Percentiles rank a stretch among this genome's conserved stretches.
Evolutionary conservation across 1,140 invertebrate species (phyloP).

Genomic region (Gryllus bimaculatus): DNA sequence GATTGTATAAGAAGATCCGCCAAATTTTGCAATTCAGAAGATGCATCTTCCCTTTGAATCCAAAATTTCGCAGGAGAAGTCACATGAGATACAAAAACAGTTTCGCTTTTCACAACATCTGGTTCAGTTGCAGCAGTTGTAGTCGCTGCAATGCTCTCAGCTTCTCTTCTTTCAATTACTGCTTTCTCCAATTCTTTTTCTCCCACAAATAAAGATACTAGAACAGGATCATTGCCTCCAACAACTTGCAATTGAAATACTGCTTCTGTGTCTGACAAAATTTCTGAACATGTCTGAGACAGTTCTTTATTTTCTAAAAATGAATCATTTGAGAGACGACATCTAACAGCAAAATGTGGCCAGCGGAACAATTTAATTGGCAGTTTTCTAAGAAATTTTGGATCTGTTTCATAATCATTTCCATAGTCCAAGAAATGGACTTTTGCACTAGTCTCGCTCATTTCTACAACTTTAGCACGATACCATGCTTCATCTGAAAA

Average conservation of each 20-base stretch:
- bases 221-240: not conserved
- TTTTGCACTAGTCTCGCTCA: slow-evolving; percentile 55
- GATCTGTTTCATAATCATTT: slow-evolving; percentile 59
- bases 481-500: slow-evolving; percentile 77
- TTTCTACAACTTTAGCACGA: slow-evolving; percentile 65
- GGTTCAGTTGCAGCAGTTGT: not conserved
- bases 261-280: slow-evolving; percentile 1
- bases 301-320: not conserved
- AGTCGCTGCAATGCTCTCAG: not conserved
- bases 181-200: not conserved
- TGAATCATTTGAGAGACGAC: not conserved
- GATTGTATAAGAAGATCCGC: slow-evolving; percentile 29
- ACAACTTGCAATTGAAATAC: not conserved
- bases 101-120: not conserved
- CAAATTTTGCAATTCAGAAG: slow-evolving; percentile 10
- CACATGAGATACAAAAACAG: slow-evolving; percentile 20
- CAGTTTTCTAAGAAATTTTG: slow-evolving; percentile 47
- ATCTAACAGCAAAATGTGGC: slow-evolving; percentile 3
- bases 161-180: not conserved
- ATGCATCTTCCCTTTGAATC: slow-evolving; percentile 16
- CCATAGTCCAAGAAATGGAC: slow-evolving; percentile 78
- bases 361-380: not conserved
- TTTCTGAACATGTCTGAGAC: no score
- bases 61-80: slow-evolving; percentile 22
- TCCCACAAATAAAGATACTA: slow-evolving; percentile 29